Percentiles rank a stretch among this genome's conserved stretches.
Conservation (phyloP, 2,888 invertebrate genomes). For the Eupithecia subfuscata region DNA sequence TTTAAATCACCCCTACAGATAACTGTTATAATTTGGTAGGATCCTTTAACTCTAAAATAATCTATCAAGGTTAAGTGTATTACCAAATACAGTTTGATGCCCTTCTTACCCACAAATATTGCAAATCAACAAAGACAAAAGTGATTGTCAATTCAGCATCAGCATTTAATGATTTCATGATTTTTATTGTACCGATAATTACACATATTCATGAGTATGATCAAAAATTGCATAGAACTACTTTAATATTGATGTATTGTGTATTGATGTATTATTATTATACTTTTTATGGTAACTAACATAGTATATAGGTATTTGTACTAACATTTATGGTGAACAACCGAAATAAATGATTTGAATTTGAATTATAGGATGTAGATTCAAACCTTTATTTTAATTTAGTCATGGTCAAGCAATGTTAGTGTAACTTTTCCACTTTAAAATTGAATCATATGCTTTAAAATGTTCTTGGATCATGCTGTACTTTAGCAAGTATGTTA, state of each 20-base stretch:
- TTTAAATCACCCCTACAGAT: not conserved
- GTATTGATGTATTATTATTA: too few species aligned
- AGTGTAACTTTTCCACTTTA: not conserved
- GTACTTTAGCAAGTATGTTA: not conserved
- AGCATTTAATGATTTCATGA: not conserved
- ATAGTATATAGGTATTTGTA: too few species aligned
- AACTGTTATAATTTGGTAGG: not conserved
- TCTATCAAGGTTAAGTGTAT: slow-evolving; percentile 1
- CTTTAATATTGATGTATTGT: slow-evolving; percentile 10
- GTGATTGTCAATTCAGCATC: slow-evolving; percentile 27
- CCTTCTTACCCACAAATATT: slow-evolving; percentile 27
- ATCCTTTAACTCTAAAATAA: not conserved
- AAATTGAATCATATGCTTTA: not conserved
- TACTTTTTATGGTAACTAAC: too few species aligned
- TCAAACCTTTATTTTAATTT: slow-evolving; percentile 15
- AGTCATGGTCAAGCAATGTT: slow-evolving; percentile 9
- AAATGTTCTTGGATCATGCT: not conserved
- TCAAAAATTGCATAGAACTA: slow-evolving; percentile 2
- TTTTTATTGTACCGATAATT: not conserved
- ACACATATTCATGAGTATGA: not conserved
- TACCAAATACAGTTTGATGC: slow-evolving; percentile 10
- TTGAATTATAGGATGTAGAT: slow-evolving; percentile 14
- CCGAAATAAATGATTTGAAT: too few species aligned
- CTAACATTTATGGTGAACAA: too few species aligned
- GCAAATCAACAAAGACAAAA: slow-evolving; percentile 21